Base-by-base conservation (phyloP, 1,140 invertebrate genomes). In the Drosophila arawakana region DNA sequence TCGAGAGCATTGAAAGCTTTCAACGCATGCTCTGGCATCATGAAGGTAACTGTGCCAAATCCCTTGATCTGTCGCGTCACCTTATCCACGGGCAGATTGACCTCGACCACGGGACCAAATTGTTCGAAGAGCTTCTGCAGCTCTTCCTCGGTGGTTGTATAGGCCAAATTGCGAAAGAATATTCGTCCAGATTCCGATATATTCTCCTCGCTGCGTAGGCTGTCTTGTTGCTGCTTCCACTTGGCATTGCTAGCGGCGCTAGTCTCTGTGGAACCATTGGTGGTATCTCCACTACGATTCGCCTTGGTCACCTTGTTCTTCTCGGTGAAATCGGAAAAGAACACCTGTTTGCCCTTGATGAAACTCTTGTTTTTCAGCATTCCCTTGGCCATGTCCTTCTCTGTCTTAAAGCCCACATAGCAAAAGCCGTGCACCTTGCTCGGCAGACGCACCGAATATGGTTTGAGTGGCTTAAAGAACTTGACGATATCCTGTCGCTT, bases 21-120 rank as follows among this genome's bases (percentile, higher is more conserved):
- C 0, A 97, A 94, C 0, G 99, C 99, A 93, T 99, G 96, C 92
- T 99, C 98, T 0, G 98, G 98, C 94, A 99, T 96, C 89, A 99
- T 93, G 92, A 96, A 99, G 0, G 97, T 98, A 0, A 99, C 94
- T 3, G 96, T 96, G 1, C 97, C 99, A 93, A 98, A 99, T 3
- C 98, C 99, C 43, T 99, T 99, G 0, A 96, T 94, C 92, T 97
- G 96, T 50, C 97, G 95, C 0, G 96, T 97, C 3, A 95, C 86
- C 72, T 94, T 94, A 92, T 99, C 98, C 60, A 99, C 94, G 0
- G 99, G 98, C 79, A 99, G 93, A 92, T 96, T 96, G 0, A 99
- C 93, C 93, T 99, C 98, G 7, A 96, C 94, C 21, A 99, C 67
- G 5, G 96, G 96, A 72, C 97, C 98, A 95, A 95, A 98, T 93